Percentiles rank a stretch among this genome's conserved stretches.
These are phyloP conservation scores for Micromussa lordhowensis DNA, from an alignment of 92 coral and sea anemone genomes.

Conservation along the genomic window DNA sequence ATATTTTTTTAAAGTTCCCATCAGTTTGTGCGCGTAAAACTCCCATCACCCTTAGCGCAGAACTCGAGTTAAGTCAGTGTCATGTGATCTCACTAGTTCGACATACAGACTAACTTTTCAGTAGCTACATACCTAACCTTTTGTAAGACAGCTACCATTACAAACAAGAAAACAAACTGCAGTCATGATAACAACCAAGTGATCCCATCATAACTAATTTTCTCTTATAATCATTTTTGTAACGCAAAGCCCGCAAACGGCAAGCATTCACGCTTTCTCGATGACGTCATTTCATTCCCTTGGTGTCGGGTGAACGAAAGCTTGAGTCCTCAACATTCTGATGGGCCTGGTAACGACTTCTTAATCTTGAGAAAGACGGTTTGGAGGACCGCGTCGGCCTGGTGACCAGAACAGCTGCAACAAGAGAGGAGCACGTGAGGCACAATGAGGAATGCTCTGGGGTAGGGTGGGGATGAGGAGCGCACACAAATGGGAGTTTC, in stretches of 20 bases:
- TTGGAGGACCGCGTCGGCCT: conserved; percentile 75
- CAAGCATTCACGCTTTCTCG: background rate
- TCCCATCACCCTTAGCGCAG: background rate
- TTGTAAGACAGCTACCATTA: background rate
- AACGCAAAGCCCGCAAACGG: background rate
- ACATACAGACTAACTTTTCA: background rate
- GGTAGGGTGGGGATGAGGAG: conserved; percentile 2
- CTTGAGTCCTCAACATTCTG: conserved; percentile 6
- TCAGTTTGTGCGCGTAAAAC: background rate
- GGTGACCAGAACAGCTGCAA: conserved; percentile 68
- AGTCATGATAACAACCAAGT: background rate
- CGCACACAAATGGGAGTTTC: too few species aligned
- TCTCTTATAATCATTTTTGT: background rate
- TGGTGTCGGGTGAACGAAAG: background rate
- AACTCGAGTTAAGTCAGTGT: background rate
- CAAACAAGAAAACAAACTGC: background rate
- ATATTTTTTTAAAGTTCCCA: background rate
- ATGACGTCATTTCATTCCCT: background rate
- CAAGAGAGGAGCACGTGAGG: conserved; percentile 8
- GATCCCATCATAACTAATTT: background rate
- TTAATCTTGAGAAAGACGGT: conserved; percentile 71
- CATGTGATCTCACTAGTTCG: background rate
- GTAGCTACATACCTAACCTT: background rate
- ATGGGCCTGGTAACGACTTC: conserved; percentile 39
- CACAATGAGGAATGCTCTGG: background rate